These are phyloP conservation scores for Protosalanx chinensis DNA, from an alignment of 2,797 vertebrate species.

Conservation along the genomic window DNA sequence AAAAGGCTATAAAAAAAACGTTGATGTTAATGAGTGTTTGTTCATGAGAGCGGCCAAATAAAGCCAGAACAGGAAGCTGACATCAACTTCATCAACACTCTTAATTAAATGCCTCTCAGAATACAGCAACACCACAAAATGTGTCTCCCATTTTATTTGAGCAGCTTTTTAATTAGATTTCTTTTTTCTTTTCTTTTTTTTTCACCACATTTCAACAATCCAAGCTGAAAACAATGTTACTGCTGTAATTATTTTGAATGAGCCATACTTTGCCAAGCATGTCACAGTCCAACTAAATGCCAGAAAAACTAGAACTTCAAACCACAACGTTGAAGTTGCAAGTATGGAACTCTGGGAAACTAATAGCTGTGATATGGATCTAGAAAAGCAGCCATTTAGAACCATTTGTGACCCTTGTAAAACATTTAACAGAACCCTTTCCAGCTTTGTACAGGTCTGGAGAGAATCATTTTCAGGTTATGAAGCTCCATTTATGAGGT, in stretches of 20 bases:
- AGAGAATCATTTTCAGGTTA: no score
- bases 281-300: no score
- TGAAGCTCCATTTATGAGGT: no score
- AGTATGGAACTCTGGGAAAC: neutral
- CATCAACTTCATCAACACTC: neutral
- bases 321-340: neutral
- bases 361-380: neutral
- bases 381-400: no score
- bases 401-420: no score
- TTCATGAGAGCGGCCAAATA: neutral
- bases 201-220: neutral
- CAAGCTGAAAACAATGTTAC: conserved; percentile 35
- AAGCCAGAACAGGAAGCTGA: neutral
- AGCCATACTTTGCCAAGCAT: conserved; percentile 3
- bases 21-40: neutral
- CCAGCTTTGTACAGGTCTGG: no score
- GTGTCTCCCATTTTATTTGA: neutral
- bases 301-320: neutral
- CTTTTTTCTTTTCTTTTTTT: neutral
- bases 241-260: conserved; percentile 34
- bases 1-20: neutral
- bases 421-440: no score
- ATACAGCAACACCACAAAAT: neutral
- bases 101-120: neutral
- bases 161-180: neutral